Evolutionary conservation across 2,113 vertebrate genomes (phyloP).

Genomic region (Gasterosteus nipponicus): DNA sequence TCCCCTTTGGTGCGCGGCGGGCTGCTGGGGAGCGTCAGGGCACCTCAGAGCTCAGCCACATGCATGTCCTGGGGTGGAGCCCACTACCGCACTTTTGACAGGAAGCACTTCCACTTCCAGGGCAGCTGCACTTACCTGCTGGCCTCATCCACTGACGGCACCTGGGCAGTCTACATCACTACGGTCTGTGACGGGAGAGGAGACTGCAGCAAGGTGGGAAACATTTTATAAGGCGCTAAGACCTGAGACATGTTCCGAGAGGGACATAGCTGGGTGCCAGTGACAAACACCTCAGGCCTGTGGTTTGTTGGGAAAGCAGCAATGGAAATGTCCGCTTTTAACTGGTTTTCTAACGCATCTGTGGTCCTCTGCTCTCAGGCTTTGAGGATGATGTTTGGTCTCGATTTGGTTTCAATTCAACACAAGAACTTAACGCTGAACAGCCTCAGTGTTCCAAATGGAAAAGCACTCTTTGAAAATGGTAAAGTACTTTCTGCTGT

Average conservation of each 20-base stretch:
- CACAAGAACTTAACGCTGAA: conserved; percentile 83
- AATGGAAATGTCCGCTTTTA: background rate
- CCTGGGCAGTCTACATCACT: conserved; percentile 84
- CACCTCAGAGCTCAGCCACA: conserved; percentile 74
- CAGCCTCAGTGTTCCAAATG: conserved; percentile 60
- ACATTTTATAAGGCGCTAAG: background rate
- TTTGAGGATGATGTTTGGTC: conserved; percentile 85
- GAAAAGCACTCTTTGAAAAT: conserved; percentile 81
- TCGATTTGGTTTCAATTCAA: conserved; percentile 77
- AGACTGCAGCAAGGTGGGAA: conserved; percentile 81
- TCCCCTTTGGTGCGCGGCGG: conserved; percentile 75
- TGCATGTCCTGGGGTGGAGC: conserved; percentile 89
- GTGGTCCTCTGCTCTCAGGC: conserved; percentile 58
- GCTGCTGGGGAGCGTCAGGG: conserved; percentile 64
- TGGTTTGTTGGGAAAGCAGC: background rate
- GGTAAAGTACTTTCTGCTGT: conserved; percentile 70
- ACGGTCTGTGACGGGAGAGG: conserved; percentile 67
- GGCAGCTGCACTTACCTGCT: conserved; percentile 87
- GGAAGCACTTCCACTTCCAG: conserved; percentile 86
- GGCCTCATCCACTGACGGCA: conserved; percentile 81
- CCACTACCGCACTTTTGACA: conserved; percentile 88
- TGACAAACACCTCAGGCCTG: background rate
- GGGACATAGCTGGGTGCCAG: background rate
- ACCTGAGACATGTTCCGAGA: background rate
- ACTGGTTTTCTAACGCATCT: background rate